Conservation (phyloP, 2,797 vertebrate genomes). For the Ptychadena robeensis region DNA sequence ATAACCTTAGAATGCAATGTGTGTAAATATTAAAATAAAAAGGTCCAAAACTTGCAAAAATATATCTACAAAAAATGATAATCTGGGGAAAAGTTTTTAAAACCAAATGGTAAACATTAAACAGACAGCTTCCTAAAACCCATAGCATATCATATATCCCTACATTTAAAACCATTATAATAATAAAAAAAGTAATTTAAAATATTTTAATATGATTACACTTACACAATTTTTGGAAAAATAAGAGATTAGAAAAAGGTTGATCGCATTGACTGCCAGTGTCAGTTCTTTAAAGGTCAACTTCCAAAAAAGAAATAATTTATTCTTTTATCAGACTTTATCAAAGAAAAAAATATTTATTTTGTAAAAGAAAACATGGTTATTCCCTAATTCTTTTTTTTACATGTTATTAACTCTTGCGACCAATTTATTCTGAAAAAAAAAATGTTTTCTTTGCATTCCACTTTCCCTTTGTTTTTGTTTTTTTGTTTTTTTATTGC, state of each 20-base stretch:
- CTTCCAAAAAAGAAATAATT: slow-evolving; percentile 52
- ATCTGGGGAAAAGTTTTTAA: not conserved
- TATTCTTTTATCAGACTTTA: slow-evolving; percentile 54
- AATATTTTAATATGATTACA: not conserved
- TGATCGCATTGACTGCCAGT: slow-evolving; percentile 3
- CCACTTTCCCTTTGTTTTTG: slow-evolving; percentile 40
- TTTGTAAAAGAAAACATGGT: slow-evolving; percentile 74
- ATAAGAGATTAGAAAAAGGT: slow-evolving; percentile 7
- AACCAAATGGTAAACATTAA: not conserved
- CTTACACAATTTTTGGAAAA: not conserved
- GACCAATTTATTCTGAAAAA: slow-evolving; percentile 54
- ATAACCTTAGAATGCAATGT: not conserved
- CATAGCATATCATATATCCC: not conserved
- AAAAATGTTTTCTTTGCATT: slow-evolving; percentile 57
- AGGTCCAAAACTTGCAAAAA: not conserved
- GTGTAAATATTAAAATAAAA: not conserved
- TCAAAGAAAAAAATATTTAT: slow-evolving; percentile 72
- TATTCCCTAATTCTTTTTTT: slow-evolving; percentile 72
- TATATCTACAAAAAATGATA: not conserved
- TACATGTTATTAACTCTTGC: slow-evolving; percentile 71
- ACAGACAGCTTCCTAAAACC: not conserved
- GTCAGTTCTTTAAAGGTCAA: slow-evolving; percentile 14
- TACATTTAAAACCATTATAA: not conserved
- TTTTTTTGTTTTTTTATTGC: slow-evolving; percentile 69
- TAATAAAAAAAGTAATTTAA: not conserved